phyloP scores from a whole-genome alignment of 2,113 vertebrate genomes.

The Entosphenus tridentatus region DNA sequence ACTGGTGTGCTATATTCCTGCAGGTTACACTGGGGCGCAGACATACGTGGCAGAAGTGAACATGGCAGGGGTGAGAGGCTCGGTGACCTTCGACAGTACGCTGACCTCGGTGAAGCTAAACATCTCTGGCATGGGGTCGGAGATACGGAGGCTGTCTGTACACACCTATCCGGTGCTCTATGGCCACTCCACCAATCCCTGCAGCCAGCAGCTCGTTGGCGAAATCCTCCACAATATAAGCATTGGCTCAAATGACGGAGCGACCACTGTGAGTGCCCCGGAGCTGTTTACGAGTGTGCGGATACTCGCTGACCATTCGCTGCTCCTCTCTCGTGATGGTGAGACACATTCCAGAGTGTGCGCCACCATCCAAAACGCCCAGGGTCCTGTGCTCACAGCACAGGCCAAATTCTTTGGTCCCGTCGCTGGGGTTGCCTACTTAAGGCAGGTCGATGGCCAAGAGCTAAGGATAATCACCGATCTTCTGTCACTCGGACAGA shows the following conservation, averaged over 20 bases:
- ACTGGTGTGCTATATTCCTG: too few relatives aligned
- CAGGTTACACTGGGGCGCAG: too few relatives aligned
- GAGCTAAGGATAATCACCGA: slow-evolving; percentile 18
- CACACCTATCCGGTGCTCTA: slow-evolving; percentile 30
- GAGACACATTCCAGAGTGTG: slow-evolving; percentile 16
- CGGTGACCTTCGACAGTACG: slow-evolving; percentile 19
- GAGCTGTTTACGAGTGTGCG: slow-evolving; percentile 13
- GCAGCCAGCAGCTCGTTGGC: slow-evolving; percentile 22
- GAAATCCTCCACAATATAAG: slow-evolving; percentile 16
- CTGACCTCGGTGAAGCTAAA: slow-evolving; percentile 15
- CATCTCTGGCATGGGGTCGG: slow-evolving; percentile 18
- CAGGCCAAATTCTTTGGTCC: slow-evolving; percentile 24
- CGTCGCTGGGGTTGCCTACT: slow-evolving; percentile 26
- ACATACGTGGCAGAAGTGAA: slow-evolving; percentile 18
- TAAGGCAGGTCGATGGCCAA: slow-evolving; percentile 16
- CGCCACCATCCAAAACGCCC: slow-evolving; percentile 15
- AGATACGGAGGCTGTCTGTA: slow-evolving; percentile 18
- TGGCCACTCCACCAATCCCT: slow-evolving; percentile 24
- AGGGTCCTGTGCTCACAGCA: slow-evolving; percentile 13
- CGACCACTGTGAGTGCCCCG: slow-evolving; percentile 12
- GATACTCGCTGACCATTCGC: slow-evolving; percentile 22
- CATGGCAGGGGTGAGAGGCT: slow-evolving; percentile 30
- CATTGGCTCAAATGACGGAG: not conserved
- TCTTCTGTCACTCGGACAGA: slow-evolving; percentile 16
- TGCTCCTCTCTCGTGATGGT: slow-evolving; percentile 20